Conservation (phyloP, 2,113 vertebrate genomes). For the Halcyon malimbica region DNA sequence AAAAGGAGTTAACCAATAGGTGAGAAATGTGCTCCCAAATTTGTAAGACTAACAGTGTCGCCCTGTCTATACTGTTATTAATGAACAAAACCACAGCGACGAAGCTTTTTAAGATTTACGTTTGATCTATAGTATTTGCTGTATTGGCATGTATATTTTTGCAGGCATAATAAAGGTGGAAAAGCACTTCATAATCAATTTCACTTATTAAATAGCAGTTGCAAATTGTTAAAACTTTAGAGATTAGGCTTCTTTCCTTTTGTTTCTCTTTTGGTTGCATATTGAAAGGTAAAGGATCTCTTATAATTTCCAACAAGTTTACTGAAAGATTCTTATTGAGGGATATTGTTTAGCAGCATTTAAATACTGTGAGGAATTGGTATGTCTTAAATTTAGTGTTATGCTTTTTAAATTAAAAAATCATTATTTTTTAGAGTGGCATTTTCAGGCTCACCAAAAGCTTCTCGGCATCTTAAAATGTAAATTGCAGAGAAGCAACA, state of each 20-base stretch:
- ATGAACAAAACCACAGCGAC: background rate
- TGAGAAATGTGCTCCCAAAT: conserved; percentile 30
- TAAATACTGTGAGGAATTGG: conserved; percentile 28
- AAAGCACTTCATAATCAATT: conserved; percentile 21
- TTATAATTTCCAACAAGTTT: conserved; percentile 64
- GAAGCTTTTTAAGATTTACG: conserved; percentile 3
- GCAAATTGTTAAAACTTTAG: conserved; percentile 37
- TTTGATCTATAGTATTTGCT: background rate
- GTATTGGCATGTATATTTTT: background rate
- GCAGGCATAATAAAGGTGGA: background rate
- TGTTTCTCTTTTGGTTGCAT: background rate
- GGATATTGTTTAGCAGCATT: conserved; percentile 31
- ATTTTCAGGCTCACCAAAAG: conserved; percentile 76
- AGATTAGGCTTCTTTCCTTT: conserved; percentile 6
- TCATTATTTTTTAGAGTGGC: conserved; percentile 72
- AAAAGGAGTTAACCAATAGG: background rate
- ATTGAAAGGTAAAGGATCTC: conserved; percentile 17
- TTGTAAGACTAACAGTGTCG: background rate
- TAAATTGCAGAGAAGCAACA: conserved; percentile 84
- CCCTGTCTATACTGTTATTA: background rate
- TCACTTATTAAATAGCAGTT: conserved; percentile 25
- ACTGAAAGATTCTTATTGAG: background rate
- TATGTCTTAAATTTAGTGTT: conserved; percentile 44
- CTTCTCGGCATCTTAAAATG: conserved; percentile 81
- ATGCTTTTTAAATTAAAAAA: conserved; percentile 61